Evolutionary conservation across 2,888 invertebrate species (phyloP).

Genomic region (Leptogaster cylindrica): DNA sequence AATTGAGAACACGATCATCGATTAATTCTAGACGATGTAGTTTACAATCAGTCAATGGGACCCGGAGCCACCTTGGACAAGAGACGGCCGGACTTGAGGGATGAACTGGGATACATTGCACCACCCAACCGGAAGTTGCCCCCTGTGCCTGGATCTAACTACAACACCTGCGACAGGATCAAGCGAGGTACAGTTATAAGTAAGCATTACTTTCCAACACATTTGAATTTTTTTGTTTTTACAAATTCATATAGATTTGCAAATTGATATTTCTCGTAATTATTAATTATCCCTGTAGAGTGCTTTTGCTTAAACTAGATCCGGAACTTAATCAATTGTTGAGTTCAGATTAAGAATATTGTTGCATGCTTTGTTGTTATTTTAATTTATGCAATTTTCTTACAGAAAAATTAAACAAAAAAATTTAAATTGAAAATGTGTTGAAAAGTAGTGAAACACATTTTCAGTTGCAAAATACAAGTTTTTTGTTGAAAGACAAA

Average conservation of each 20-base stretch:
- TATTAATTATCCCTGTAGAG: not conserved
- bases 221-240: slow-evolving; percentile 45
- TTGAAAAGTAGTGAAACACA: not conserved
- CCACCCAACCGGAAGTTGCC: slow-evolving; percentile 91
- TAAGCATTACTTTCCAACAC: slow-evolving; percentile 66
- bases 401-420: slow-evolving; percentile 7
- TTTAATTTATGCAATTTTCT: not conserved
- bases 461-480: too few species aligned
- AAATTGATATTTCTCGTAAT: not conserved
- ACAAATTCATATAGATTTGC: slow-evolving; percentile 26
- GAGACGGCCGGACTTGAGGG: slow-evolving; percentile 80
- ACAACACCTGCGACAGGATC: slow-evolving; percentile 92
- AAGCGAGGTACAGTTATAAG: slow-evolving; percentile 92
- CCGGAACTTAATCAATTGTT: not conserved
- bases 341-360: not conserved
- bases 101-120: slow-evolving; percentile 91
- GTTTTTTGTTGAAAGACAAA: too few species aligned
- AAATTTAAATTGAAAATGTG: slow-evolving; percentile 5
- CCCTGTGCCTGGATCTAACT: slow-evolving; percentile 90
- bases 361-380: slow-evolving; percentile 8
- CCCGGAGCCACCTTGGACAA: slow-evolving; percentile 80
- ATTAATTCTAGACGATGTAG: slow-evolving; percentile 80
- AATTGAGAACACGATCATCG: slow-evolving; percentile 60
- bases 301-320: slow-evolving; percentile 12
- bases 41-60: slow-evolving; percentile 85